These are phyloP conservation scores for Eueremaeus valkanovi DNA, from an alignment of 2,888 invertebrate genomes.

Conservation along the genomic window DNA sequence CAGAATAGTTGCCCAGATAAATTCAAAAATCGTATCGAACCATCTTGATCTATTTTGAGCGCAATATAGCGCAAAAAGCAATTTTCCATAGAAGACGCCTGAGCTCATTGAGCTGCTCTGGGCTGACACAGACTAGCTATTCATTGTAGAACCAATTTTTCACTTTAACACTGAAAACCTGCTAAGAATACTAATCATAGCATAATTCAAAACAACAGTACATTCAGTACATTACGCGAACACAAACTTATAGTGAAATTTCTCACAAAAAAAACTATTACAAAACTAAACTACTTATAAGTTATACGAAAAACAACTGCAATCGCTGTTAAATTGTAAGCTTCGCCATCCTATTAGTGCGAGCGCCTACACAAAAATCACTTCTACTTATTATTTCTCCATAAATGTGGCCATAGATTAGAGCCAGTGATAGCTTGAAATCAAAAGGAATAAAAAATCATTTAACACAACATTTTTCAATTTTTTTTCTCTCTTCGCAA, in stretches of 20 bases:
- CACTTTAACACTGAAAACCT: constrained; percentile 22
- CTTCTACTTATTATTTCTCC: constrained; percentile 4
- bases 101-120: no score
- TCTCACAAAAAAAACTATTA: neutral
- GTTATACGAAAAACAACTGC: neutral
- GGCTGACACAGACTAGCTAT: no score
- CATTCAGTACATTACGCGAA: no score
- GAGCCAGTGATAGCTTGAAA: neutral
- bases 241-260: neutral
- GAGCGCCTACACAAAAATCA: constrained; percentile 24
- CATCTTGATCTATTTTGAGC: no score
- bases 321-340: neutral
- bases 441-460: neutral
- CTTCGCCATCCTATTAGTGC: constrained; percentile 30
- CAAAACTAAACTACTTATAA: neutral
- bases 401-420: constrained; percentile 32
- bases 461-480: neutral
- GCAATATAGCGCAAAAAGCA: no score
- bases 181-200: constrained; percentile 25
- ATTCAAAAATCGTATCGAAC: no score
- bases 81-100: no score
- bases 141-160: constrained; percentile 19
- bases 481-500: neutral
- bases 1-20: no score
- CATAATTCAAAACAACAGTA: neutral